Evolutionary conservation across 2,888 invertebrate species (phyloP).

Genomic region (Oligia latruncula): DNA sequence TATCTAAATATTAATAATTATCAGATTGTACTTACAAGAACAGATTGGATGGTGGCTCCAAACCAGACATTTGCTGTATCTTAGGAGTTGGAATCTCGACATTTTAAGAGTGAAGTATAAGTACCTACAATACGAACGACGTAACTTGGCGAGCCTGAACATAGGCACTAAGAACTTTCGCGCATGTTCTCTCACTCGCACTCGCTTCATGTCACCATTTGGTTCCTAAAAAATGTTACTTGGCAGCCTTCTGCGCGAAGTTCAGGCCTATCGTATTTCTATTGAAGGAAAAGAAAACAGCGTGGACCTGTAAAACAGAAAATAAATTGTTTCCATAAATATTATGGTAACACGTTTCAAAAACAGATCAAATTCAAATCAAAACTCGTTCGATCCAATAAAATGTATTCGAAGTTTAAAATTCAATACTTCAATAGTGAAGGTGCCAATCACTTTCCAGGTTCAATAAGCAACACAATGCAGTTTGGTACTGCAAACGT

Average conservation of each 20-base stretch:
- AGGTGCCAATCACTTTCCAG: constrained; percentile 51
- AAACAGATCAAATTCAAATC: constrained; percentile 15
- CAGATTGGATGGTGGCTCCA: background rate
- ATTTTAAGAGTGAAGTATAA: background rate
- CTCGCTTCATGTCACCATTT: no score
- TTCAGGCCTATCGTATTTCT: no score
- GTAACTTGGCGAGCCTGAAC: no score
- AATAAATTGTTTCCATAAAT: background rate
- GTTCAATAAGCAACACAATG: constrained; percentile 39
- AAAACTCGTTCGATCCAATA: constrained; percentile 19
- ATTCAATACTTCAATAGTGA: constrained; percentile 39
- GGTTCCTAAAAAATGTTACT: no score
- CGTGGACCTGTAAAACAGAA: background rate
- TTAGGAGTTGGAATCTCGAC: background rate
- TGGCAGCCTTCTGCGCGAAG: no score
- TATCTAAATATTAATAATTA: background rate
- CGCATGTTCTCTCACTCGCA: no score
- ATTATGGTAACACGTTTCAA: background rate
- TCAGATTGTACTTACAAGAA: background rate
- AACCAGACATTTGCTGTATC: background rate
- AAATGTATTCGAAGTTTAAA: constrained; percentile 50
- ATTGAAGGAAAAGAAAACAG: background rate
- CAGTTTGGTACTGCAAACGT: constrained; percentile 28
- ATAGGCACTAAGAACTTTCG: no score
- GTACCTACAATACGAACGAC: no score